These are phyloP conservation scores for Callipepla squamata DNA, from an alignment of 2,113 vertebrate genomes.

Conservation along the genomic window DNA sequence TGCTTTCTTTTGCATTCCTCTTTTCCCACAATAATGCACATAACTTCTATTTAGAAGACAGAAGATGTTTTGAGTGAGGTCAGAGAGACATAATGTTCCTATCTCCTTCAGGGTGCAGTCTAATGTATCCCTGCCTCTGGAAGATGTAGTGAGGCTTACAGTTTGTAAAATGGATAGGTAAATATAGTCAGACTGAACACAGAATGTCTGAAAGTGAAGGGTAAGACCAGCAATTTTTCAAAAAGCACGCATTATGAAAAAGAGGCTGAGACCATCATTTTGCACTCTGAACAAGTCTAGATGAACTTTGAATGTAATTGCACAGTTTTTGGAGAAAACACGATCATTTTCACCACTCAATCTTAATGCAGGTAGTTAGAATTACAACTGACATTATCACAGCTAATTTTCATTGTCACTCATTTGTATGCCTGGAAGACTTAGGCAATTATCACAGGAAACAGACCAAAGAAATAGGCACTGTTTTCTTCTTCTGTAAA, in stretches of 20 bases:
- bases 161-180: neutral
- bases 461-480: neutral
- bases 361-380: neutral
- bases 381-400: neutral
- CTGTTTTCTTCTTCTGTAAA: neutral
- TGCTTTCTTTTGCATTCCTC: neutral
- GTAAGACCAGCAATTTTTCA: neutral
- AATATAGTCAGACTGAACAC: neutral
- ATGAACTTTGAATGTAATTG: neutral
- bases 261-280: neutral
- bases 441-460: neutral
- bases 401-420: neutral
- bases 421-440: neutral
- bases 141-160: neutral
- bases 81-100: neutral
- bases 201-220: neutral
- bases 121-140: neutral
- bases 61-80: neutral
- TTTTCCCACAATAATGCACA: neutral
- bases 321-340: neutral
- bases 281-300: neutral
- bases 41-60: neutral
- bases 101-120: neutral
- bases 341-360: neutral
- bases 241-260: neutral